These are phyloP conservation scores for Spilosoma lubricipeda DNA, from an alignment of 2,888 invertebrate species.

Conservation along the genomic window DNA sequence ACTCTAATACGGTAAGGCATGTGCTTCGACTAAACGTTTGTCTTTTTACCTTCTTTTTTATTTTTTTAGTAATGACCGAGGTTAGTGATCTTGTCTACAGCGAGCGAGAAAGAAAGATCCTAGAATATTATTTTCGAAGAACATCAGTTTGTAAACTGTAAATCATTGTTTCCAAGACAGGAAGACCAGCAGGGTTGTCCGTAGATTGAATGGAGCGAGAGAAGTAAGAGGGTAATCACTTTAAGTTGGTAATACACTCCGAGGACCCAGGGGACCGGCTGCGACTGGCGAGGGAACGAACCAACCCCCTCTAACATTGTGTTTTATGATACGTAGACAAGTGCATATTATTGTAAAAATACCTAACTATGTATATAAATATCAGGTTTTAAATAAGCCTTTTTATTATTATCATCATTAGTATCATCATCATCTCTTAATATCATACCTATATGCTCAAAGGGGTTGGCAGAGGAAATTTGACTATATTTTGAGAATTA, in stretches of 20 bases:
- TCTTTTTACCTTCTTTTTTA: too few relatives aligned
- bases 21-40: too few relatives aligned
- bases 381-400: neutral
- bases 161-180: neutral
- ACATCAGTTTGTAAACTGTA: neutral
- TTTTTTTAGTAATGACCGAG: too few relatives aligned
- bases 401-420: too few relatives aligned
- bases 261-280: conserved; percentile 42
- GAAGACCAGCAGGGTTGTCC: conserved; percentile 4
- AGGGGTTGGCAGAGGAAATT: too few relatives aligned
- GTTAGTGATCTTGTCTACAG: too few relatives aligned
- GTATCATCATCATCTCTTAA: too few relatives aligned
- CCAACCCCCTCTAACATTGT: neutral
- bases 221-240: conserved; percentile 50
- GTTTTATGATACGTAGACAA: conserved; percentile 11
- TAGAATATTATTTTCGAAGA: neutral
- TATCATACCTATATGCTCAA: too few relatives aligned
- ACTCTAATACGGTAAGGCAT: too few relatives aligned
- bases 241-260: conserved; percentile 49
- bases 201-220: conserved; percentile 16
- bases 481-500: too few relatives aligned
- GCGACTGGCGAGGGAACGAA: conserved; percentile 6
- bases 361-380: neutral
- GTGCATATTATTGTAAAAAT: neutral
- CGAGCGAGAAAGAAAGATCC: neutral